Evolutionary conservation across 2,888 invertebrate species (phyloP), one percentile per base, ranked within the genome.

Genomic region (Callyntrura guangdongensis): DNA sequence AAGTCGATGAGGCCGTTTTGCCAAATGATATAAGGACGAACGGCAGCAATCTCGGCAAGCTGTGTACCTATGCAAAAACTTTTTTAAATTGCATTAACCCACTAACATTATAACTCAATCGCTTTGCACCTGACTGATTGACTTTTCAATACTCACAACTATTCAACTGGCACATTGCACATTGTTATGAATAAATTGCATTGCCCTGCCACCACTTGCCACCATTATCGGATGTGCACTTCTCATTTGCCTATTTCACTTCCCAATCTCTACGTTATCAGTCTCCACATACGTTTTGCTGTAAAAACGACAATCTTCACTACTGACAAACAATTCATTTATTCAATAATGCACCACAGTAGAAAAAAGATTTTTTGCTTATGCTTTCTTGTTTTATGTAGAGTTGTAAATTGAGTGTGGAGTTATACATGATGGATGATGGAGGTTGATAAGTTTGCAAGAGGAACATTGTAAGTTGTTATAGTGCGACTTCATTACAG

Each of bases 1-100:
- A n/a, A 8, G 56, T 47, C 47, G 84, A 84, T 84, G 84, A 84
- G 84, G 84, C 84, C 84, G 61, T 59, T 56, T 82, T 79, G 72
- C 47, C 47, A 45, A 74, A 74, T n/a, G 72, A 47, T 20, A 45
- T 47, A 17, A 9, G 11, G 12, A 47, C 47, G 12, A 69, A 47
- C 47, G 12, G 36, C 69, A 36, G 0, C 27, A 45, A 74, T 47
- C 20, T 9, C n/a, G n/a, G 20, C 47, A 49, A 49, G n/a, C n/a
- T n/a, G n/a, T n/a, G n/a, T n/a, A n/a, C n/a, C n/a, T n/a, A n/a
- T n/a, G n/a, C n/a, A n/a, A n/a, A n/a, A n/a, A n/a, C 17, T 72
- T 72, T n/a, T 11, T 45, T 53, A n/a, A 11, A 53, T 6, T 61
- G 61, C 61, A 61, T 36, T 36, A 36, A 36, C 22, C 8, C 61